Conservation (phyloP, 2,888 invertebrate genomes). For the Cephus nigrinus region DNA sequence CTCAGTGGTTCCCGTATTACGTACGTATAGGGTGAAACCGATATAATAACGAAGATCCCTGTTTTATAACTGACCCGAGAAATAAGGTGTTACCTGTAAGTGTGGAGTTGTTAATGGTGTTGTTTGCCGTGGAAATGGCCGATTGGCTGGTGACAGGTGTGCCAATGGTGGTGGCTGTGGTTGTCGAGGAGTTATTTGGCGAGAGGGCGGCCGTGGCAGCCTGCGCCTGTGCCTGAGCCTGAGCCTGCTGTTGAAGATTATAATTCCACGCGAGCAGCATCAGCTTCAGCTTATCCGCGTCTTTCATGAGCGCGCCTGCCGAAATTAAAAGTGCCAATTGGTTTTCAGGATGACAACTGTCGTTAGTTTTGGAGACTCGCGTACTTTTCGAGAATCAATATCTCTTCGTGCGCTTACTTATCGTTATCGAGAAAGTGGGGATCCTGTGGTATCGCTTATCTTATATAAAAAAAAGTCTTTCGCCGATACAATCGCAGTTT, state of each 20-base stretch:
- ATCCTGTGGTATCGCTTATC: not conserved
- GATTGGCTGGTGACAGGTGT: constrained; percentile 64
- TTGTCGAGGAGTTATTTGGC: constrained; percentile 62
- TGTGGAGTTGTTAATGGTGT: constrained; percentile 65
- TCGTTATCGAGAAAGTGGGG: not conserved
- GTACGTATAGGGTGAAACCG: not conserved
- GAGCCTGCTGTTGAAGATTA: constrained; percentile 75
- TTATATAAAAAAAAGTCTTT: not conserved
- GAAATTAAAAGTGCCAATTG: constrained; percentile 39
- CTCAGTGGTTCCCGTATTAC: not conserved
- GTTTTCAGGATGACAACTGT: constrained; percentile 10
- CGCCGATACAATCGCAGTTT: not conserved
- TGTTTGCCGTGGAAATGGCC: constrained; percentile 64
- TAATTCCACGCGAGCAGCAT: constrained; percentile 91
- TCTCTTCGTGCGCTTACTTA: not conserved
- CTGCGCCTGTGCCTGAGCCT: constrained; percentile 55
- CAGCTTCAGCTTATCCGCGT: constrained; percentile 88
- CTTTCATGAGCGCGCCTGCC: constrained; percentile 77
- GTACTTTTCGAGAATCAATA: not conserved
- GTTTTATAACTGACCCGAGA: constrained; percentile 43
- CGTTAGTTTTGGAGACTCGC: not conserved
- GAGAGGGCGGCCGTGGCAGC: constrained; percentile 59
- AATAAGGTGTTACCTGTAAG: constrained; percentile 63
- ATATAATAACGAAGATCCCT: not conserved
- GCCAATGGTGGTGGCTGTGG: constrained; percentile 58